phyloP scores from a whole-genome alignment of 2,888 invertebrate genomes.

The Neocrepidodera transversa region DNA sequence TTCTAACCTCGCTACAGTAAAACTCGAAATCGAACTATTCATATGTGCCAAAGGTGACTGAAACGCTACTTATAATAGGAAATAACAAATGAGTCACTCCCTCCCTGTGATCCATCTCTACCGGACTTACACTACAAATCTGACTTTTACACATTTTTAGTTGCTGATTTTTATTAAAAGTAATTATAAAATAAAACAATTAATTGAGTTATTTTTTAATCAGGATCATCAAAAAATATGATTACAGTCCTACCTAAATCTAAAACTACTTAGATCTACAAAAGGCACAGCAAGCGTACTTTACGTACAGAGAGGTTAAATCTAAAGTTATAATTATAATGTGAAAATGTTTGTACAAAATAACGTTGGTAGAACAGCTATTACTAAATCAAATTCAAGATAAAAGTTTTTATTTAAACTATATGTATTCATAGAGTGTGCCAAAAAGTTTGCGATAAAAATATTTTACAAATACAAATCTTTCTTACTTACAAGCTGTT shows the following conservation, averaged over 20 bases:
- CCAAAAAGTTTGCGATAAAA: constrained; percentile 5
- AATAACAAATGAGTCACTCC: no score
- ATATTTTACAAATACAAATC: no score
- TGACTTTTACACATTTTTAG: no score
- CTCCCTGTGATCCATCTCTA: no score
- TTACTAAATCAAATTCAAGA: constrained; percentile 36
- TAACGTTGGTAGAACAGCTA: constrained; percentile 41
- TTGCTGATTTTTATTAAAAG: no score
- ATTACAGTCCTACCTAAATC: constrained; percentile 56
- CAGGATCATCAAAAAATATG: constrained; percentile 56
- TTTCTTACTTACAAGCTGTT: no score
- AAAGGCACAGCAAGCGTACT: constrained; percentile 62
- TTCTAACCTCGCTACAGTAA: no score
- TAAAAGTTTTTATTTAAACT: constrained; percentile 33
- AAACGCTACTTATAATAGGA: no score
- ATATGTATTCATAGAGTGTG: constrained; percentile 24
- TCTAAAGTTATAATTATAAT: constrained; percentile 43
- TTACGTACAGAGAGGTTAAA: constrained; percentile 57
- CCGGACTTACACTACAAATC: no score
- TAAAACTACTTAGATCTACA: constrained; percentile 53
- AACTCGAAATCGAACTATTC: no score
- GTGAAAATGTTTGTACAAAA: constrained; percentile 48
- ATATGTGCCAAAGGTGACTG: no score
- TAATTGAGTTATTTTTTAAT: constrained; percentile 29
- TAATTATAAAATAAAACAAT: no score